These are phyloP conservation scores for Rhinichthys osculus DNA, from an alignment of 2,797 vertebrate species.

Conservation along the genomic window DNA sequence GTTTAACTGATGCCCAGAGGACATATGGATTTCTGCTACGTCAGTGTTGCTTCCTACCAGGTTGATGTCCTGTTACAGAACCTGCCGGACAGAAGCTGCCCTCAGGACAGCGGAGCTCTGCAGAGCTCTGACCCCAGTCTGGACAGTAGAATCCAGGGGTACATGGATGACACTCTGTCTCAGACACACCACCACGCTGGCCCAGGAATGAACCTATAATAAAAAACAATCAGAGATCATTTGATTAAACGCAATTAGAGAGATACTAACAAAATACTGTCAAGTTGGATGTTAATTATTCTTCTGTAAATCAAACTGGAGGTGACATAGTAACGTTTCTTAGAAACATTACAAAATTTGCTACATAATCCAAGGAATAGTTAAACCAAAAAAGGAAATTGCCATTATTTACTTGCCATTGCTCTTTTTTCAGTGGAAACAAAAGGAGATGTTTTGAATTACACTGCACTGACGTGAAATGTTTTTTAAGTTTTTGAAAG, in stretches of 20 bases:
- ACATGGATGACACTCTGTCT: slow-evolving; percentile 81
- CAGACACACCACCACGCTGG: slow-evolving; percentile 74
- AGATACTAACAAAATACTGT: neutral
- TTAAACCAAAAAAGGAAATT: neutral
- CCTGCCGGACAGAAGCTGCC: slow-evolving; percentile 90
- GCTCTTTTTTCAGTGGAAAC: neutral
- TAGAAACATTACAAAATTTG: neutral
- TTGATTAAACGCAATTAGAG: neutral
- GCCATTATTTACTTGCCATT: neutral
- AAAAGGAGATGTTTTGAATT: neutral
- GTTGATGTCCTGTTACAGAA: slow-evolving; percentile 75
- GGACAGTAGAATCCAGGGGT: slow-evolving; percentile 84
- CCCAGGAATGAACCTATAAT: slow-evolving; percentile 81
- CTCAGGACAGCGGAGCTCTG: slow-evolving; percentile 77
- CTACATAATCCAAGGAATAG: neutral
- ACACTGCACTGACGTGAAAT: neutral
- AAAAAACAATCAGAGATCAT: slow-evolving; percentile 19
- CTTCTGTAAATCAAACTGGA: slow-evolving; percentile 6
- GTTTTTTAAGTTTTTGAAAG: neutral
- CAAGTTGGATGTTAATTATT: neutral
- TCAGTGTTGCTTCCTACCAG: slow-evolving; percentile 67
- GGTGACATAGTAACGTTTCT: neutral
- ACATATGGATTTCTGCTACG: neutral
- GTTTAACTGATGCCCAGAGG: slow-evolving; percentile 6
- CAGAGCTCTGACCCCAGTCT: slow-evolving; percentile 79